These are phyloP conservation scores for Gallinago undulata DNA, from an alignment of 2,113 vertebrate genomes.

Conservation along the genomic window DNA sequence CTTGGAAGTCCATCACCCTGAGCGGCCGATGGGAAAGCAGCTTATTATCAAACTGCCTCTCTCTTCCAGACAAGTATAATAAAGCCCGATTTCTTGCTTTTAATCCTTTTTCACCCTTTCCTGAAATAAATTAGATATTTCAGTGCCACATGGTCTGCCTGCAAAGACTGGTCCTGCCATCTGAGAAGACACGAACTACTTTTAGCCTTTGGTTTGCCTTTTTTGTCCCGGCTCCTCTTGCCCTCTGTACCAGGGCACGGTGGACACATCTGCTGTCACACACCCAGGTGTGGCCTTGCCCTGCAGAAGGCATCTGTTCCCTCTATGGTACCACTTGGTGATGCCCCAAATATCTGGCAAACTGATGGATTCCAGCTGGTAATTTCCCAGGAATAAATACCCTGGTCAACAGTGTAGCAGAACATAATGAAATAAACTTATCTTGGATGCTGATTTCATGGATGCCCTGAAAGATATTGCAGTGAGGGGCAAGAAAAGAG, in stretches of 20 bases:
- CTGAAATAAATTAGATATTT: conserved; percentile 54
- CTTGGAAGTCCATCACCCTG: neutral
- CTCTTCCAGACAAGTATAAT: neutral
- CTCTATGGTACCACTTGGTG: neutral
- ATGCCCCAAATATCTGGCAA: neutral
- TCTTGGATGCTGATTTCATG: neutral
- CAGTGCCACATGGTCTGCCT: neutral
- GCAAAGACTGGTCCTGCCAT: neutral
- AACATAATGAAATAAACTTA: neutral
- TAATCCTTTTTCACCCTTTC: conserved; percentile 49
- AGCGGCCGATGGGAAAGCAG: neutral
- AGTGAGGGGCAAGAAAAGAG: neutral
- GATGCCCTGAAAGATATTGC: neutral
- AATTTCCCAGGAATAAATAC: neutral
- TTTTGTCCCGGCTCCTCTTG: neutral
- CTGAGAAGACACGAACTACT: neutral
- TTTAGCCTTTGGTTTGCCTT: neutral
- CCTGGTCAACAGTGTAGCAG: neutral
- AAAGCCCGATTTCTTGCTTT: conserved; percentile 5
- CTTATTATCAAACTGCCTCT: conserved; percentile 8
- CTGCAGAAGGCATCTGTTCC: neutral
- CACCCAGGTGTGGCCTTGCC: neutral
- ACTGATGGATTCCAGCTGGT: neutral
- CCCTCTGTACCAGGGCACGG: neutral
- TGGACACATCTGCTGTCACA: neutral